A percentile compares a stretch with the other conserved stretches of the same genome.
phyloP scores from a whole-genome alignment of 2,113 vertebrate species.

The Leucoraja erinaceus region DNA sequence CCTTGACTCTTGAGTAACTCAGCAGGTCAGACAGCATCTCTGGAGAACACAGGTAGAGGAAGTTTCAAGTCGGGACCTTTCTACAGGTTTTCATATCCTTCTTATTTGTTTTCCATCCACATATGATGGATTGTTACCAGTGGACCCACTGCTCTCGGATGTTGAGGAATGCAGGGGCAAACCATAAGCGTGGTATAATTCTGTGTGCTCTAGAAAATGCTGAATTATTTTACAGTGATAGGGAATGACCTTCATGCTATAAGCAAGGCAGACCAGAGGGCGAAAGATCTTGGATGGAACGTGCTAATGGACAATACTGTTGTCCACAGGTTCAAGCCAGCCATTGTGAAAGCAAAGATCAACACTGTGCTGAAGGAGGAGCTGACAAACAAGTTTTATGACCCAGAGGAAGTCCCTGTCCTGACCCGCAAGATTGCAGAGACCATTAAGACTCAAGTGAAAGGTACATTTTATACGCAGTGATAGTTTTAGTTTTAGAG shows the following conservation, averaged over 20 bases:
- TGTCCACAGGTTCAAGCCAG: constrained; percentile 69
- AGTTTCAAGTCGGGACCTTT: too few relatives aligned
- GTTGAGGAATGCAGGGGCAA: neutral
- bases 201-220: constrained; percentile 38
- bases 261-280: neutral
- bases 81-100: too few relatives aligned
- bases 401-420: constrained; percentile 63
- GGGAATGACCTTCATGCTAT: constrained; percentile 45
- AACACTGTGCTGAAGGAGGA: constrained; percentile 68
- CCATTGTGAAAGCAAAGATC: constrained; percentile 75
- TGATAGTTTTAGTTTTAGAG: neutral
- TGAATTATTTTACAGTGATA: neutral
- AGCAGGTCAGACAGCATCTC: too few relatives aligned
- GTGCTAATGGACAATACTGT: neutral
- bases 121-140: neutral
- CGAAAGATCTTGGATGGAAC: constrained; percentile 25
- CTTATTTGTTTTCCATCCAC: too few relatives aligned
- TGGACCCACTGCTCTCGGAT: neutral
- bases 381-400: constrained; percentile 62
- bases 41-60: too few relatives aligned
- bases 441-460: constrained; percentile 74
- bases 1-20: too few relatives aligned
- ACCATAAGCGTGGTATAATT: neutral
- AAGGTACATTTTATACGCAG: constrained; percentile 57
- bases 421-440: constrained; percentile 70